phyloP scores from a whole-genome alignment of 2,113 vertebrate species.

The Hassar affinis region DNA sequence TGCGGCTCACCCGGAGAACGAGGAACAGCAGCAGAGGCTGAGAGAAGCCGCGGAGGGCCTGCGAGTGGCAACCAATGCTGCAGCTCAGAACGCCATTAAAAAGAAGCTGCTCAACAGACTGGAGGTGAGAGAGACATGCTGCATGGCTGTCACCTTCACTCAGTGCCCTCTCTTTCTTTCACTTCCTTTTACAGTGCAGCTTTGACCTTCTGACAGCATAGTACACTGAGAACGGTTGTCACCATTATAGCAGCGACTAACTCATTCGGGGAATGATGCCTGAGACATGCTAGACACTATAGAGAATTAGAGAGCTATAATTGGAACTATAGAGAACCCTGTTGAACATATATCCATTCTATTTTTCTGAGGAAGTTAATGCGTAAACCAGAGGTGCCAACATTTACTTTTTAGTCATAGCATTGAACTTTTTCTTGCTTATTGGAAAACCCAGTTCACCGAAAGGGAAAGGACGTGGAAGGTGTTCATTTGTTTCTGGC shows the following conservation, averaged over 20 bases:
- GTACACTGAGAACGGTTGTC: neutral
- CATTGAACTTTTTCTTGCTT: neutral
- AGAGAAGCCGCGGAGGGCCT: constrained; percentile 94
- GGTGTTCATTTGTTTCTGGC: neutral
- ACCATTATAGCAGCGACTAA: neutral
- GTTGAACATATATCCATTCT: neutral
- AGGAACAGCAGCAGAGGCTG: constrained; percentile 94
- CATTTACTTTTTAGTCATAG: neutral
- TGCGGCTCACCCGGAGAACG: constrained; percentile 94
- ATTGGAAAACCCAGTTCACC: neutral
- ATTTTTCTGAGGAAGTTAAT: neutral
- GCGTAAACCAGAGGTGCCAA: neutral
- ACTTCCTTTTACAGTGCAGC: neutral
- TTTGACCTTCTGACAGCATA: neutral
- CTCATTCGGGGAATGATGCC: constrained; percentile 8
- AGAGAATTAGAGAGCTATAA: neutral
- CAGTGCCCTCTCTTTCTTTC: neutral
- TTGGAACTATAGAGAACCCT: neutral
- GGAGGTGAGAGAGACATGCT: constrained; percentile 75
- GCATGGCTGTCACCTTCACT: neutral
- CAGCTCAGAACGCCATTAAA: constrained; percentile 97
- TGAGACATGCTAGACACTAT: neutral
- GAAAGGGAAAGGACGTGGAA: neutral
- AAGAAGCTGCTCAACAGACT: constrained; percentile 95
- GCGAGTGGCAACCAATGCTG: constrained; percentile 93